These are phyloP conservation scores for Episyrphus balteatus DNA, from an alignment of 1,140 invertebrate species.

Conservation along the genomic window DNA sequence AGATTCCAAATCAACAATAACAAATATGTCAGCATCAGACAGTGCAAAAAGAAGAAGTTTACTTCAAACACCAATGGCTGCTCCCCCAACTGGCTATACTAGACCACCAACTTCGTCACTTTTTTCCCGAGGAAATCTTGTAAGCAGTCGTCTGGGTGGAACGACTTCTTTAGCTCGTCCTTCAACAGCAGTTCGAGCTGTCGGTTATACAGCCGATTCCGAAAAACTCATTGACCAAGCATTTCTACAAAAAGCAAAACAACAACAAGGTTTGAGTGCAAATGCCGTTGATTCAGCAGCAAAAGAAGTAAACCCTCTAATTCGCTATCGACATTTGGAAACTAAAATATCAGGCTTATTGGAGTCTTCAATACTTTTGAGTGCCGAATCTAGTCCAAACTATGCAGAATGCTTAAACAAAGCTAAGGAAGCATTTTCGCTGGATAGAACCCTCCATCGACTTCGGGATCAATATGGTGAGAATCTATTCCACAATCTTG, in stretches of 20 bases:
- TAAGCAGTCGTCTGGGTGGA: constrained; percentile 16
- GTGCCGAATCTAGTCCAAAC: constrained; percentile 14
- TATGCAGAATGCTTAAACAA: constrained; percentile 61
- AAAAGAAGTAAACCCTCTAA: constrained; percentile 64
- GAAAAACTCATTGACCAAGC: constrained; percentile 62
- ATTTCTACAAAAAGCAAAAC: constrained; percentile 52
- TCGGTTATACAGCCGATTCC: constrained; percentile 76
- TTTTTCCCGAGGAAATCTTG: constrained; percentile 30
- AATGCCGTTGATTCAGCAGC: constrained; percentile 43
- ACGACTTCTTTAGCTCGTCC: constrained; percentile 49
- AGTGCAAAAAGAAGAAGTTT: too few species aligned
- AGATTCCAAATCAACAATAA: too few species aligned
- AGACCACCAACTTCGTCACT: constrained; percentile 29
- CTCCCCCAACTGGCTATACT: constrained; percentile 26
- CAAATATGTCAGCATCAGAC: too few species aligned
- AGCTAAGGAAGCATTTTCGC: constrained; percentile 90
- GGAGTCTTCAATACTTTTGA: constrained; percentile 65
- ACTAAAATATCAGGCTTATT: constrained; percentile 72
- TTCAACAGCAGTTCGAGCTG: constrained; percentile 91
- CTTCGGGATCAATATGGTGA: constrained; percentile 83
- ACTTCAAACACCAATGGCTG: too few species aligned
- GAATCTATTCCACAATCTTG: constrained; percentile 77
- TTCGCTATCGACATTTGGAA: constrained; percentile 74
- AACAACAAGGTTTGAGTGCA: constrained; percentile 26
- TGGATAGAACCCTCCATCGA: constrained; percentile 80